These are phyloP conservation scores for Tupaia chinensis DNA, from an alignment of 2,113 vertebrate genomes.

Conservation along the genomic window DNA sequence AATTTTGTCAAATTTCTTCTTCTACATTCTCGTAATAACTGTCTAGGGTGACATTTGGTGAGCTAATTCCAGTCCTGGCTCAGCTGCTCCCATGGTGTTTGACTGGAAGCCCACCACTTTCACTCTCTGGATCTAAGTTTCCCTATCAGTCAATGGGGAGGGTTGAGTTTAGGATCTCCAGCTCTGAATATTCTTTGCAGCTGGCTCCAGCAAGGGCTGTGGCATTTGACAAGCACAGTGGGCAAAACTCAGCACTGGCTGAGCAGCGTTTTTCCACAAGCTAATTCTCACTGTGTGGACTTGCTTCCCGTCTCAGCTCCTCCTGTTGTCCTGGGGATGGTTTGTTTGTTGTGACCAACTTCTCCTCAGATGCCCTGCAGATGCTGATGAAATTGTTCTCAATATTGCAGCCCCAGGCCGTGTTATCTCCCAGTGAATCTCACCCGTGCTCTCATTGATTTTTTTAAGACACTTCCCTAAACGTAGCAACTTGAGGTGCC, in stretches of 20 bases:
- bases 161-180: background rate
- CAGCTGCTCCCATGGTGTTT: background rate
- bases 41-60: background rate
- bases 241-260: background rate
- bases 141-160: background rate
- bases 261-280: conserved; percentile 57
- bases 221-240: background rate
- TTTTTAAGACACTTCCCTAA: conserved; percentile 54
- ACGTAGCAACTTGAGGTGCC: background rate
- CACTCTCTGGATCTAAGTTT: conserved; percentile 10
- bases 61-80: background rate
- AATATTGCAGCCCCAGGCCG: conserved; percentile 39
- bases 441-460: background rate
- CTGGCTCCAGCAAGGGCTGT: background rate
- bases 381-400: conserved; percentile 59
- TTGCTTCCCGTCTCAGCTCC: conserved; percentile 19
- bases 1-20: conserved; percentile 37
- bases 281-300: conserved; percentile 36
- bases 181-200: background rate
- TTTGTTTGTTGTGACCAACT: conserved; percentile 74
- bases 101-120: background rate
- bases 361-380: conserved; percentile 46
- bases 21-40: conserved; percentile 32
- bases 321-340: conserved; percentile 75
- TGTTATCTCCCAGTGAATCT: conserved; percentile 36